Base-by-base conservation (phyloP, 2,797 vertebrate genomes). In the Poecilia picta region DNA sequence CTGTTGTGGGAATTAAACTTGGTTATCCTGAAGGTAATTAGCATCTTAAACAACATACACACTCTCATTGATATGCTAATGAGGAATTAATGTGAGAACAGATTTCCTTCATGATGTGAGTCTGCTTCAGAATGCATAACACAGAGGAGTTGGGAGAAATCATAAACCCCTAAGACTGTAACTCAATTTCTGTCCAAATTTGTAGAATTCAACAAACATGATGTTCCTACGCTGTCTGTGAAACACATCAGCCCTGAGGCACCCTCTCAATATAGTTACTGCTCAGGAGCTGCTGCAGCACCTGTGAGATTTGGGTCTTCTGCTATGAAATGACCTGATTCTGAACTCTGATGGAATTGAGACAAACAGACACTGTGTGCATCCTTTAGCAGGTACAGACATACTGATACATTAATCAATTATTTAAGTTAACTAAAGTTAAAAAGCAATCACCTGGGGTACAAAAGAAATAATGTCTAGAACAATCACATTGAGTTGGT, bases 321-420 rank as follows among this genome's bases (percentile, higher is more conserved):
- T 88, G 77, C 83, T 81, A 89, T 81, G 77, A 84, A 86, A 81
- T 86, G 87, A 90, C 91, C 86, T 80, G 83, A 82, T 89, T 89
- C 31, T 91, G 89, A 93, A 89, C 89, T 83, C 88, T 87, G 79
- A 64, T n/a, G 68, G 68, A 73, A 85, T 47, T 39, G 64, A 88
- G 84, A 91, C 80, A 83, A 90, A 81, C 66, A 11, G 77, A 70
- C 80, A 79, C 75, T 72, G 83, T 82, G 72, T 57, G 79, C 79
- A 81, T 75, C 51, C 81, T 84, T 84, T 89, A 86, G 90, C 89
- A 86, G 83, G 78, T 81, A 64, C 62, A 72, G 76, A 74, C n/a
- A 80, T 57, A 77, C 57, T 16, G 62, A 79, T 68, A 77, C 80
- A 74, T 82, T 78, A 36, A 55, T 84, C 85, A 86, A 86, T 91